Base-by-base conservation (phyloP, 2,888 invertebrate species). In the Mamestra brassicae region DNA sequence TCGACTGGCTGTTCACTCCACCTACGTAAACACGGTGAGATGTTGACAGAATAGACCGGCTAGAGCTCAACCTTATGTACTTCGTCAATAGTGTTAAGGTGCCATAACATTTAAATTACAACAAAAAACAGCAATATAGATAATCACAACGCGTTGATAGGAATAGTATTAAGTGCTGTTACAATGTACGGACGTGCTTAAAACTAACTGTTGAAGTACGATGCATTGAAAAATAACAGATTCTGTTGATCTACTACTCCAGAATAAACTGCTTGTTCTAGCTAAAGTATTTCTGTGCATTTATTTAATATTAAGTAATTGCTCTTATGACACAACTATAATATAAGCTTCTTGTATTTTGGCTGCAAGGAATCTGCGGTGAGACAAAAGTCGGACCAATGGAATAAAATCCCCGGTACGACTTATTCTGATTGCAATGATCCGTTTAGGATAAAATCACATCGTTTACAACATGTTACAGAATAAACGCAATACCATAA, bases 91-190 rank as follows among this genome's bases (percentile, higher is more conserved):
- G n/a, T 54, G 47, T 15, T 58, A 55, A 36, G n/a, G 57, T 17
- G 57, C 26, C 50, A 26, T 42, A 45, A 36, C 13, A 60, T 45
- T 79, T 42, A 15, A 55, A 38, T 70, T 60, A 71, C 50, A 64
- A 65, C 52, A 84, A 38, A 75, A 60, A 76, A 74, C 11, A 64
- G n/a, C 42, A 63, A 71, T 76, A 87, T 57, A 82, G 72, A 77
- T 68, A 81, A 78, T 89, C 88, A 89, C 89, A 87, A 88, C 86
- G 74, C 87, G 72, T 65, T 87, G 71, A 77, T 85, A 85, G 74
- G 75, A 76, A 75, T 76, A 80, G 63, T 52, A 62, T 76, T 63
- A 47, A 70, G 87, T 87, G 87, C 76, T 76, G 71, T 70, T 26
- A 26, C 15, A 54, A 60, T 10, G 26, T 81, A 75, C 74, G 84